A percentile compares a stretch with the other conserved stretches of the same genome.
Conservation (phyloP, 2,888 invertebrate genomes). For the Proisotoma minuta region DNA sequence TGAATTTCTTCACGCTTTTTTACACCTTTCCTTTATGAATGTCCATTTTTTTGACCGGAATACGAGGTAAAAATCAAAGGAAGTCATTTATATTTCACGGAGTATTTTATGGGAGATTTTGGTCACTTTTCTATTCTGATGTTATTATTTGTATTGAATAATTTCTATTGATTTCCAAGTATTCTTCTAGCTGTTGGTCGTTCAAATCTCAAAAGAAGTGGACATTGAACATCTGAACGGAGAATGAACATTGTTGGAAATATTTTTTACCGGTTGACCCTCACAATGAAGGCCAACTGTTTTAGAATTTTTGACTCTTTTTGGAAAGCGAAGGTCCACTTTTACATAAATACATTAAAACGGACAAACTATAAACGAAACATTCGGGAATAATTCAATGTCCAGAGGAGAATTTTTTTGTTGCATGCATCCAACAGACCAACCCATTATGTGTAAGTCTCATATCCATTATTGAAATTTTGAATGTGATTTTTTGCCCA, state of each 20-base stretch:
- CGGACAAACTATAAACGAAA: too few relatives aligned
- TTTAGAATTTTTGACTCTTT: slow-evolving; percentile 2
- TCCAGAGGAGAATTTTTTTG: background rate
- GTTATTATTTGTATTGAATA: slow-evolving; percentile 11
- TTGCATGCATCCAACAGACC: background rate
- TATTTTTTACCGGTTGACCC: slow-evolving; percentile 14
- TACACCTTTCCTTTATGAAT: background rate
- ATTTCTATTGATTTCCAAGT: background rate
- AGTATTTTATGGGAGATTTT: slow-evolving; percentile 39
- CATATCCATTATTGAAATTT: background rate
- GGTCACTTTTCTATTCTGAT: slow-evolving; percentile 29
- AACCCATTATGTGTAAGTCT: background rate
- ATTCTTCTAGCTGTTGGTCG: background rate
- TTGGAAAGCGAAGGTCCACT: background rate
- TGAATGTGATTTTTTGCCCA: background rate
- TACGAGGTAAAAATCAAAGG: slow-evolving; percentile 24
- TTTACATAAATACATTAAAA: too few relatives aligned
- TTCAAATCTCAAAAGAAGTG: background rate
- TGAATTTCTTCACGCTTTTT: background rate
- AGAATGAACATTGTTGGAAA: slow-evolving; percentile 6
- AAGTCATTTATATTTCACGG: slow-evolving; percentile 46
- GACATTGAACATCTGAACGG: background rate
- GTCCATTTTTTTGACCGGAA: background rate
- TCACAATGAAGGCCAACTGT: slow-evolving; percentile 8
- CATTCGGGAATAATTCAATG: too few relatives aligned